phyloP scores from a whole-genome alignment of 2,797 vertebrate genomes.

The Erethizon dorsatum region DNA sequence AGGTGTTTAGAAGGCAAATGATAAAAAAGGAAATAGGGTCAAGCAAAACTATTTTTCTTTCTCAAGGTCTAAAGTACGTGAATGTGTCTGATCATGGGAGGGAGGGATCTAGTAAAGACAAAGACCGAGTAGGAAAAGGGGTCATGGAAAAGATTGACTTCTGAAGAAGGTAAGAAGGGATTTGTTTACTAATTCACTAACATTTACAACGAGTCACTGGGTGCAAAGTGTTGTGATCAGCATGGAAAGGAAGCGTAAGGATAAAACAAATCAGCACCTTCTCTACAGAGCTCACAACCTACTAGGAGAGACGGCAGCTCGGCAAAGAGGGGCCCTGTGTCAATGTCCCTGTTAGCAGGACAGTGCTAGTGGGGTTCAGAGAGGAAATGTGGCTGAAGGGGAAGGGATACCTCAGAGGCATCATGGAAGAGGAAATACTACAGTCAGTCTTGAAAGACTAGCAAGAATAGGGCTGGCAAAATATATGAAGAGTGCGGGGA shows the following conservation, averaged over 20 bases:
- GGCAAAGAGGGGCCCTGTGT: not conserved
- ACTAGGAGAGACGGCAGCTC: not conserved
- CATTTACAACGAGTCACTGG: not conserved
- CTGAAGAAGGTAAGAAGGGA: not conserved
- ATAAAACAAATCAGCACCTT: not conserved
- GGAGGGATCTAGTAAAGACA: not conserved
- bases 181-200: not conserved
- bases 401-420: not conserved
- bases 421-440: not conserved
- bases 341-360: not conserved
- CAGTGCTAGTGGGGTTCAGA: not conserved
- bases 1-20: slow-evolving; percentile 45
- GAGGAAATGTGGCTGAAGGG: not conserved
- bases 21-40: not conserved
- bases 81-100: not conserved
- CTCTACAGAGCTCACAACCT: not conserved
- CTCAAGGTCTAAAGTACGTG: not conserved
- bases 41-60: slow-evolving; percentile 32
- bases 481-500: not conserved
- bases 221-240: not conserved
- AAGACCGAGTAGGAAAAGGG: not conserved
- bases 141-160: not conserved
- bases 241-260: not conserved
- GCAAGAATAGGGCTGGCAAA: not conserved
- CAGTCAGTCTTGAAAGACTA: slow-evolving; percentile 4